Conservation (phyloP, 2,888 invertebrate genomes). For the Rhorus exstirpatorius region DNA sequence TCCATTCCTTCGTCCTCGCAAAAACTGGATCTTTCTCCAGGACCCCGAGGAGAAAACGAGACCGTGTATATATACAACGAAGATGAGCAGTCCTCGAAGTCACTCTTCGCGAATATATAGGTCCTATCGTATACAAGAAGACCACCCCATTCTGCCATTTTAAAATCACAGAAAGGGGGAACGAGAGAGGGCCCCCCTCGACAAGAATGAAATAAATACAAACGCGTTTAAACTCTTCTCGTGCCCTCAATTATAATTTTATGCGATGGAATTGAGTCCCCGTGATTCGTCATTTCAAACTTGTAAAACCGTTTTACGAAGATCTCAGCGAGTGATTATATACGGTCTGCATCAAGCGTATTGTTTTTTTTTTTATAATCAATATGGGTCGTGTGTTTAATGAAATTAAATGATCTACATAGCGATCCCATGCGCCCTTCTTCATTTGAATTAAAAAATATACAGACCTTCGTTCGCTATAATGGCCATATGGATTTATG, state of each 20-base stretch:
- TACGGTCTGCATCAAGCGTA: too few species aligned
- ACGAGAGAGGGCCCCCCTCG: background rate
- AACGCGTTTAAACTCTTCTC: constrained; percentile 81
- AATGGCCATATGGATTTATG: constrained; percentile 56
- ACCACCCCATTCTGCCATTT: constrained; percentile 45
- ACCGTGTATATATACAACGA: constrained; percentile 22
- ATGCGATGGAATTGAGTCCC: constrained; percentile 67
- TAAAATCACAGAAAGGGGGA: constrained; percentile 27
- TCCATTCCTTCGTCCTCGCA: constrained; percentile 70
- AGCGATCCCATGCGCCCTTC: background rate
- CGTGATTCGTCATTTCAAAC: constrained; percentile 16
- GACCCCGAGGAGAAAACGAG: constrained; percentile 47
- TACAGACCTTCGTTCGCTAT: constrained; percentile 35
- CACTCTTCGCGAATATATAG: constrained; percentile 73
- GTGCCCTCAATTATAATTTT: constrained; percentile 84
- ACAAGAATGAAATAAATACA: constrained; percentile 79
- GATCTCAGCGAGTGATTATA: background rate
- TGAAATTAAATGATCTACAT: constrained; percentile 25
- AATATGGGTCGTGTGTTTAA: too few species aligned
- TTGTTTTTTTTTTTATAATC: background rate
- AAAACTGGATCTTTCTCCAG: constrained; percentile 82
- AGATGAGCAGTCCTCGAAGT: constrained; percentile 51
- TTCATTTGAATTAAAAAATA: background rate
- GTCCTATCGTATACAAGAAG: constrained; percentile 71
- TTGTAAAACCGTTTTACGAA: background rate